phyloP scores from a whole-genome alignment of 2,888 invertebrate genomes.

The Epinotia bilunana region DNA sequence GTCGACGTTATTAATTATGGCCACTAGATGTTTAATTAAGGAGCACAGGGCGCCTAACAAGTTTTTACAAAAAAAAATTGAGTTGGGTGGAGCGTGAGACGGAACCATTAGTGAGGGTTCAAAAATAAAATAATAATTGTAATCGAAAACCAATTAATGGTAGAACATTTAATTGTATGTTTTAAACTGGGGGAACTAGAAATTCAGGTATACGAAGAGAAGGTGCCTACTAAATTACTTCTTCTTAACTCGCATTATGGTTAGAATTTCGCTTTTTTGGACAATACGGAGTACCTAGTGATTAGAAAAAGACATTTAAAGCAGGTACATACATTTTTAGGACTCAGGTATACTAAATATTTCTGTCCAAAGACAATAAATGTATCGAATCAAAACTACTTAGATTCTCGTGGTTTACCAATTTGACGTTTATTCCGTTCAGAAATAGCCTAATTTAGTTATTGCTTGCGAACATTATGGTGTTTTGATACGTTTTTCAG shows the following conservation, averaged over 20 bases:
- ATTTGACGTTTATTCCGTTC: too few species aligned
- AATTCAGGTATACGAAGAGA: not conserved
- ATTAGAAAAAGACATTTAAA: too few species aligned
- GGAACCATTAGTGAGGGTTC: not conserved
- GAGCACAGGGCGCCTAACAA: slow-evolving; percentile 50
- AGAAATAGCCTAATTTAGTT: not conserved
- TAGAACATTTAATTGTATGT: too few species aligned
- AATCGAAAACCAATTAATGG: not conserved
- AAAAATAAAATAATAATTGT: not conserved
- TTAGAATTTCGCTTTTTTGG: too few species aligned
- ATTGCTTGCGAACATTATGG: not conserved
- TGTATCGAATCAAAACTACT: too few species aligned
- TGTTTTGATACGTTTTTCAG: not conserved
- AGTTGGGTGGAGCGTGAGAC: not conserved
- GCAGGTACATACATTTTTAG: too few species aligned
- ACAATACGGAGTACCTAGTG: too few species aligned
- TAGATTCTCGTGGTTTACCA: not conserved
- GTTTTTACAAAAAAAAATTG: slow-evolving; percentile 36
- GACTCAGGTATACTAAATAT: not conserved
- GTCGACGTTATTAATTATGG: slow-evolving; percentile 55
- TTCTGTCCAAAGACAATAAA: not conserved
- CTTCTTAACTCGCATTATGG: not conserved
- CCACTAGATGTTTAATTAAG: slow-evolving; percentile 57
- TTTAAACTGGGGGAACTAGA: not conserved
- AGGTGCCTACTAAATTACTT: not conserved